Evolutionary conservation across 2,888 invertebrate genomes (phyloP), one percentile per base, ranked within the genome.

Genomic region (Conops quadrifasciatus): DNA sequence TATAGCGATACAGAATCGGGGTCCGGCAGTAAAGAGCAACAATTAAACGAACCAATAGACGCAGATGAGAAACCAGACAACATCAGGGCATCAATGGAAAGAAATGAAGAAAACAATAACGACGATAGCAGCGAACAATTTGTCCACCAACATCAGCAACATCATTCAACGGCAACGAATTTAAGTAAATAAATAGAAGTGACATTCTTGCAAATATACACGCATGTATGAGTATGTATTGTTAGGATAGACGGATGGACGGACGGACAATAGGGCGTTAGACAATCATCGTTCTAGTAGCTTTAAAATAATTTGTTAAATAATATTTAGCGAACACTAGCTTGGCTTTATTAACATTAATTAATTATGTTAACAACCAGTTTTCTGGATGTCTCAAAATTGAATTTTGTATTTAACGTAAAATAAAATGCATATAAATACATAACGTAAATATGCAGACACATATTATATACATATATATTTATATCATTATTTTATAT

Each of bases 1-100:
- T 85, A 84, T 75, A 84, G 84, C 73, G 82, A 83, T 11, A 71
- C 58, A 36, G 76, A 76, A 47, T 67, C 67, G 15, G 49, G 30
- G 58, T 66, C 67, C 30, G 36, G 66, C 69, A 59, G 24, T 19
- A 68, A 16, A 19, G 68, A 68, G 47, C 66, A 36, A 19, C 68
- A 72, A 71, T 73, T 56, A 70, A 75, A 68, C 68, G 71, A 75
- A 11, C 63, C 53, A 53, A 43, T 66, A 43, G 24, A 65, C n/a
- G 53, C n/a, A 15, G 64, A 68, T 28, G 68, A 70, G 9, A 66
- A 72, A 30, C 70, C 62, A 43, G 49, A 64, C 67, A 70, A 26
- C 9, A 36, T 36, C 59, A 36, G 64, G n/a, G 63, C 73, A 36
- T 65, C 77, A 58, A 75, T 75, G 75, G 76, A 77, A 53, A 9